Conservation (phyloP, 1,140 invertebrate species). For the Agrypnia vestita region DNA sequence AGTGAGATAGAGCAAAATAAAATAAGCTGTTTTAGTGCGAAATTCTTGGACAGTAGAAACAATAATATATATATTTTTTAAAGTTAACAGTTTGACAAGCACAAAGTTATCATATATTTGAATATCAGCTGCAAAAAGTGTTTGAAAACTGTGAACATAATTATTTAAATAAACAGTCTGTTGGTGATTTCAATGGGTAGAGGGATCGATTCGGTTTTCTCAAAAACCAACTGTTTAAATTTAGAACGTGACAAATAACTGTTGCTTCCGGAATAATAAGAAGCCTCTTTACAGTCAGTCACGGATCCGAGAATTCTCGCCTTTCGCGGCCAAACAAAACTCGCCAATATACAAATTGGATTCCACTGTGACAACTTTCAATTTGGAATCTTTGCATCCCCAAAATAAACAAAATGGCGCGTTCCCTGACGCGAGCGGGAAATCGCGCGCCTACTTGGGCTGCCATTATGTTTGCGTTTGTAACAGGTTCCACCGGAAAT, state of each 20-base stretch:
- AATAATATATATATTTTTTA: too few species aligned
- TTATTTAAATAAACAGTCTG: too few species aligned
- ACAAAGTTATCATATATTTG: too few species aligned
- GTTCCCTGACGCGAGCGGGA: not conserved
- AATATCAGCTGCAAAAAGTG: too few species aligned
- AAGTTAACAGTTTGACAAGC: too few species aligned
- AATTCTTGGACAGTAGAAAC: too few species aligned
- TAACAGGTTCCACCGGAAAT: not conserved
- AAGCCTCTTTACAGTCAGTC: constrained; percentile 44
- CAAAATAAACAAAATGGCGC: constrained; percentile 40
- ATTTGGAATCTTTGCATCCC: constrained; percentile 45
- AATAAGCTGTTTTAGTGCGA: too few species aligned
- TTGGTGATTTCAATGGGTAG: too few species aligned
- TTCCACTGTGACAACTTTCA: constrained; percentile 43
- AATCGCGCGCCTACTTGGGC: not conserved
- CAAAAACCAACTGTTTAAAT: constrained; percentile 31
- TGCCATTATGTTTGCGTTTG: not conserved
- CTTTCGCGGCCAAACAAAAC: constrained; percentile 36
- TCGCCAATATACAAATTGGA: constrained; percentile 45
- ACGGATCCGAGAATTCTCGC: not conserved
- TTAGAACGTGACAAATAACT: constrained; percentile 37
- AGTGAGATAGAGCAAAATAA: too few species aligned
- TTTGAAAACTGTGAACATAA: too few species aligned
- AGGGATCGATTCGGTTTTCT: too few species aligned
- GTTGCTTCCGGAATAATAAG: constrained; percentile 35